Percentiles rank a stretch among this genome's conserved stretches.
These are phyloP conservation scores for Pinna nobilis DNA, from an alignment of 1,140 invertebrate genomes.

Conservation along the genomic window DNA sequence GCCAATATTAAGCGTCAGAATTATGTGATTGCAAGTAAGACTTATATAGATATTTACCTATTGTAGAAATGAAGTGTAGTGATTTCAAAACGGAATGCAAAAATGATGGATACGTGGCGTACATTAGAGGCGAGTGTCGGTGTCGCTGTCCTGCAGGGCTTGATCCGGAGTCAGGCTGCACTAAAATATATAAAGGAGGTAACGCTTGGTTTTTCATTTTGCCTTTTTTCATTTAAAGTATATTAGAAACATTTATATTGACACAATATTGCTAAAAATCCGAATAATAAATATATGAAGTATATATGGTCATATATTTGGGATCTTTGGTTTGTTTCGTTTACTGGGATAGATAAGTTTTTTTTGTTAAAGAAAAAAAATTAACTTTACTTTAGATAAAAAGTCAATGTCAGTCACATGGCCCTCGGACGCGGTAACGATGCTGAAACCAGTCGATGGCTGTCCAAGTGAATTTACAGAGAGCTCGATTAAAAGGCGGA, in stretches of 20 bases:
- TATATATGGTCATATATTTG: too few species aligned
- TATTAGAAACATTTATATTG: neutral
- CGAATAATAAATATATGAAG: too few species aligned
- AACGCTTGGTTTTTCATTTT: neutral
- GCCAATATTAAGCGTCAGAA: too few species aligned
- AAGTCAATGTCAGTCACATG: too few species aligned
- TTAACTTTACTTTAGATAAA: too few species aligned
- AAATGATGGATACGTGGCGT: conserved; percentile 27
- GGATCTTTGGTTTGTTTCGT: too few species aligned
- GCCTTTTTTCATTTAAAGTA: neutral
- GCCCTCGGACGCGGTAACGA: conserved; percentile 13
- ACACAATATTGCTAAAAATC: neutral
- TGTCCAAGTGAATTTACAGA: conserved; percentile 25
- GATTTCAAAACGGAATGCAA: conserved; percentile 20
- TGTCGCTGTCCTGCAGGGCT: conserved; percentile 35
- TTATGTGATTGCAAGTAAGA: neutral
- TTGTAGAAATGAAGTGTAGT: conserved; percentile 17
- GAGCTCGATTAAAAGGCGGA: neutral
- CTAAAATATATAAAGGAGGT: conserved; percentile 29
- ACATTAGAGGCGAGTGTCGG: conserved; percentile 22
- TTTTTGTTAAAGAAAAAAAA: too few species aligned
- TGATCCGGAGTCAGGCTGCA: conserved; percentile 27
- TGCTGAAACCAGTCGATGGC: conserved; percentile 23
- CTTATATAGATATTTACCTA: neutral
- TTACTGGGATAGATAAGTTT: too few species aligned